Evolutionary conservation across 1,140 invertebrate species (phyloP).

Genomic region (Drosophila pallidifrons): DNA sequence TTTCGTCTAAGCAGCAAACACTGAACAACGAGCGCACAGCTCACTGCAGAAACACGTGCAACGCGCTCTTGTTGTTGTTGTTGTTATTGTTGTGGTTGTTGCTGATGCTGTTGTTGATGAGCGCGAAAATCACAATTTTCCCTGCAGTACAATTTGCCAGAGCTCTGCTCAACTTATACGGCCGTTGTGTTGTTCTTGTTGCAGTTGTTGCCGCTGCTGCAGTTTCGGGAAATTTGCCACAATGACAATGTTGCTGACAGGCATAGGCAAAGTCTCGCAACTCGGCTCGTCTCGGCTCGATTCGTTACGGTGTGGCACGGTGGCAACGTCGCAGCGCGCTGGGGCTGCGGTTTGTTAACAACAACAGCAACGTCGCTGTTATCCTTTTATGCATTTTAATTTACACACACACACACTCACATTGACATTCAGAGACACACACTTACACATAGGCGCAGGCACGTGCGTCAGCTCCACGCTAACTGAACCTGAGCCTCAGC

Average conservation of each 20-base stretch:
- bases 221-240: conserved; percentile 71
- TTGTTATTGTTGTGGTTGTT: conserved; percentile 1
- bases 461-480: conserved; percentile 50
- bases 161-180: conserved; percentile 42
- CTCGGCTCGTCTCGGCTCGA: neutral
- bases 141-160: conserved; percentile 77
- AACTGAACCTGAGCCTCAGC: conserved; percentile 16
- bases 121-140: conserved; percentile 80
- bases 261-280: conserved; percentile 28
- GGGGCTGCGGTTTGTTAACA: conserved; percentile 62
- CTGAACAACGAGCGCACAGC: conserved; percentile 17
- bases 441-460: conserved; percentile 42
- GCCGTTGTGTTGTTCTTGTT: conserved; percentile 11
- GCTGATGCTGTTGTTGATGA: conserved; percentile 61
- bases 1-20: conserved; percentile 51
- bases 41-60: conserved; percentile 69
- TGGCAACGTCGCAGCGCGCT: conserved; percentile 30
- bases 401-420: conserved; percentile 56
- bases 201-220: conserved; percentile 53
- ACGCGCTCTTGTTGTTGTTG: conserved; percentile 29
- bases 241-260: conserved; percentile 63
- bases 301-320: neutral
- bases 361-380: conserved; percentile 62
- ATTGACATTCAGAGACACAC: conserved; percentile 18
- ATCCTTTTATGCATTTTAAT: conserved; percentile 84